Conservation (phyloP, 2,888 invertebrate genomes). For the Liopterus haemorrhoidalis region DNA sequence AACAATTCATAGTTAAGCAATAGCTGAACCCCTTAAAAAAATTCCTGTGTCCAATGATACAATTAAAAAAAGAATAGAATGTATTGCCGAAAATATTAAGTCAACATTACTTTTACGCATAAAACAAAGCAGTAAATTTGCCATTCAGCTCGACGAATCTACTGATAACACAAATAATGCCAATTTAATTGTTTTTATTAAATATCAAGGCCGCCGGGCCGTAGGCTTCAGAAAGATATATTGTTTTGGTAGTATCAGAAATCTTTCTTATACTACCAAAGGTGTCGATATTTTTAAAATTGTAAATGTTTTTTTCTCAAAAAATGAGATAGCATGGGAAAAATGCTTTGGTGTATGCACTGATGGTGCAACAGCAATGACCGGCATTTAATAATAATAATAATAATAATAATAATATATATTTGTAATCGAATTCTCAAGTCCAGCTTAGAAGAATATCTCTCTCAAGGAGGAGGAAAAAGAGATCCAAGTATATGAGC, state of each 20-base stretch:
- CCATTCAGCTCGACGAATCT: conserved; percentile 6
- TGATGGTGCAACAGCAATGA: no score
- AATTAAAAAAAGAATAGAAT: conserved; percentile 2
- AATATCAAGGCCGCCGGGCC: background rate
- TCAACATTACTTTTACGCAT: conserved; percentile 3
- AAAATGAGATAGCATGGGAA: background rate
- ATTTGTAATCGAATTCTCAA: no score
- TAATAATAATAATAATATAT: no score
- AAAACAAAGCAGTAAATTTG: conserved; percentile 7
- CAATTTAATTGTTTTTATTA: conserved; percentile 9
- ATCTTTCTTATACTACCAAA: conserved; percentile 4
- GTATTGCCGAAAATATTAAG: no score
- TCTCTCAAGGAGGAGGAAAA: no score
- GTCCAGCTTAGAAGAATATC: no score
- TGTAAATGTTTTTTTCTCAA: background rate
- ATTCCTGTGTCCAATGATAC: conserved; percentile 7
- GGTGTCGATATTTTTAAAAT: conserved; percentile 7
- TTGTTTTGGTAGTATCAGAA: conserved; percentile 8
- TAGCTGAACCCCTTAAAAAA: conserved; percentile 6
- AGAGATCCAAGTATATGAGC: no score
- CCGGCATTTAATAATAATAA: no score
- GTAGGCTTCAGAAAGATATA: conserved; percentile 1
- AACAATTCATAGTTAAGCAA: conserved; percentile 7
- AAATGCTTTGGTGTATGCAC: no score
- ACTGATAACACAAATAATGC: conserved; percentile 9